phyloP scores from a whole-genome alignment of 2,797 vertebrate species.

The Chrosomus eos region DNA sequence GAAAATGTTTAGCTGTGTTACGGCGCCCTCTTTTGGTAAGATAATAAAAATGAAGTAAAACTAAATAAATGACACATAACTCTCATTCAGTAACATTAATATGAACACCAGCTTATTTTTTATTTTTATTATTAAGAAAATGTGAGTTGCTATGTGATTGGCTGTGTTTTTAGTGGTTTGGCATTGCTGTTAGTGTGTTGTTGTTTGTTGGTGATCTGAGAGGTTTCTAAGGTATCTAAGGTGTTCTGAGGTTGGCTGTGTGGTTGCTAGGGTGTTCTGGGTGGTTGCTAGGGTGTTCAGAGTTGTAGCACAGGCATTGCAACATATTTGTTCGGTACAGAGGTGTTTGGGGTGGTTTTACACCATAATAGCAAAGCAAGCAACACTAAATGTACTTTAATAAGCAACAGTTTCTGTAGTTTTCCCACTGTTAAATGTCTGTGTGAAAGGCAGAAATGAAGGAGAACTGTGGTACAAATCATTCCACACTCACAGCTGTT shows the following conservation, averaged over 20 bases:
- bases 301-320: not conserved
- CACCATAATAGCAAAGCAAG: not conserved
- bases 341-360: not conserved
- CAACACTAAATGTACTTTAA: not conserved
- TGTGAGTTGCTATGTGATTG: too few relatives aligned
- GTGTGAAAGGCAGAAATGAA: not conserved
- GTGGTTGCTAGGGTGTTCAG: not conserved
- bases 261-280: not conserved
- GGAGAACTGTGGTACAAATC: not conserved
- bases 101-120: too few relatives aligned
- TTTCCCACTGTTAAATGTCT: not conserved
- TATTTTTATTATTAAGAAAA: too few relatives aligned
- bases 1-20: not conserved
- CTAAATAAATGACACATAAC: too few relatives aligned
- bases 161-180: too few relatives aligned
- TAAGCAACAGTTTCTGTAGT: not conserved
- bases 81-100: not conserved
- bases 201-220: too few relatives aligned
- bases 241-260: too few relatives aligned
- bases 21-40: constrained; percentile 17
- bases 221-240: too few relatives aligned
- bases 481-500: not conserved
- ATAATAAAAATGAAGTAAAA: not conserved
- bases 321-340: not conserved
- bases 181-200: too few relatives aligned